Base-by-base conservation (phyloP, 2,797 vertebrate genomes). In the Lepidocolaptes lacrymiger region DNA sequence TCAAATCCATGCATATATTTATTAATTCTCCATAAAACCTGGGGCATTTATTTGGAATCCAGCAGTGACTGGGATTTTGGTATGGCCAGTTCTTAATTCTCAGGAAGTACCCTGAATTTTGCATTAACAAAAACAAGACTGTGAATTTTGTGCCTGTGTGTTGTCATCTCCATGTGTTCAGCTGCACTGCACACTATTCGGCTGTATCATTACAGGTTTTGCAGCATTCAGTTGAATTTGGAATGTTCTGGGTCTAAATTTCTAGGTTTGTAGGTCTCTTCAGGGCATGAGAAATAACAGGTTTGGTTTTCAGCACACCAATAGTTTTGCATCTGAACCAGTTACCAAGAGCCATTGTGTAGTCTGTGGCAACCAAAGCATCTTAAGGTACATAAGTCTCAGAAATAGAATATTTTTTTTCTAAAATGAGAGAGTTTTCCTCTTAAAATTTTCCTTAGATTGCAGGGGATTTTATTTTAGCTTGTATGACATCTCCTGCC, bases 11-110 rank as follows among this genome's bases (percentile, higher is more conserved):
- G 37, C 56, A 37, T 81, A 16, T 92, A 85, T 96, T 92, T 95
- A 88, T 76, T 80, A 92, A 19, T 74, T 76, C 46, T 22, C 44
- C 32, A 4, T 41, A 89, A 88, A 74, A 90, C 58, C 71, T 51
- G 17, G 52, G 19, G 17, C 58, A 22, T 92, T 96, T 94, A 71
- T 93, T 95, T 79, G 81, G 66, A 85, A 94, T 96, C 82, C 77
- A 10, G 81, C 58, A 71, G 43, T 71, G 37, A 32, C 90, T 64
- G 64, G 59, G 75, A 66, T 89, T 83, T 71, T 87, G 55, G 17
- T 51, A 71, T 54, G 81, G 66, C 68, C 3, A 3, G 68, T 56
- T 82, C 17, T 48, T 80, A 41, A 63, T 82, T 89, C 48, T 92
- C 58, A 90, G 74, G 63, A 95, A 89, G 54, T 79, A 51, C 73